A percentile compares a stretch with the other conserved stretches of the same genome.
These are phyloP conservation scores for Drosophila sturtevanti DNA, from an alignment of 1,140 invertebrate genomes.

Conservation along the genomic window DNA sequence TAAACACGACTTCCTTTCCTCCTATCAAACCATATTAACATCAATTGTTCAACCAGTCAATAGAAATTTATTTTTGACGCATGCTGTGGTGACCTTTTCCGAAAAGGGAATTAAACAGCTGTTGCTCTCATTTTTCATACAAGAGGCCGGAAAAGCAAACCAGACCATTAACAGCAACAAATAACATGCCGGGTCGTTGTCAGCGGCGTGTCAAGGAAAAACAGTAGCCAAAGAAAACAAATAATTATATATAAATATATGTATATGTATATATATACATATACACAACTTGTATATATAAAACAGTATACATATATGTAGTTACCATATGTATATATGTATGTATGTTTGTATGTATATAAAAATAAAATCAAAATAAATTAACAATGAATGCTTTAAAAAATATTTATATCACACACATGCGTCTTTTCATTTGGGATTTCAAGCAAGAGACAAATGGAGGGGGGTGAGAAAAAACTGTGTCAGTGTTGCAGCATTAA, in stretches of 20 bases:
- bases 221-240: conserved; percentile 54
- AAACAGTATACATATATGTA: not conserved
- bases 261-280: conserved; percentile 51
- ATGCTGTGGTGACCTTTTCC: conserved; percentile 33
- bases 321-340: no score
- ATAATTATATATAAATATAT: conserved; percentile 19
- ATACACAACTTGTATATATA: conserved; percentile 1
- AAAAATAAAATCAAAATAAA: conserved; percentile 68
- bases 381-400: conserved; percentile 3
- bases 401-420: conserved; percentile 28
- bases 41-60: conserved; percentile 32
- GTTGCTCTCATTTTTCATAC: conserved; percentile 61
- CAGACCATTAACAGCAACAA: conserved; percentile 9
- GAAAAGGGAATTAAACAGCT: conserved; percentile 57
- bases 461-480: conserved; percentile 51
- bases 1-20: no score
- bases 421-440: conserved; percentile 22
- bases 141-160: conserved; percentile 10
- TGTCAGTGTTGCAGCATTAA: conserved; percentile 61
- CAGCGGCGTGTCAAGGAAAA: conserved; percentile 32
- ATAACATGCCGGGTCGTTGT: conserved; percentile 22
- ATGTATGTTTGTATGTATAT: conserved; percentile 38
- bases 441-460: conserved; percentile 4
- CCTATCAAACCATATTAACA: not conserved
- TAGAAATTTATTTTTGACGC: conserved; percentile 21